phyloP scores from a whole-genome alignment of 2,113 vertebrate species.

The Myocastor coypus region DNA sequence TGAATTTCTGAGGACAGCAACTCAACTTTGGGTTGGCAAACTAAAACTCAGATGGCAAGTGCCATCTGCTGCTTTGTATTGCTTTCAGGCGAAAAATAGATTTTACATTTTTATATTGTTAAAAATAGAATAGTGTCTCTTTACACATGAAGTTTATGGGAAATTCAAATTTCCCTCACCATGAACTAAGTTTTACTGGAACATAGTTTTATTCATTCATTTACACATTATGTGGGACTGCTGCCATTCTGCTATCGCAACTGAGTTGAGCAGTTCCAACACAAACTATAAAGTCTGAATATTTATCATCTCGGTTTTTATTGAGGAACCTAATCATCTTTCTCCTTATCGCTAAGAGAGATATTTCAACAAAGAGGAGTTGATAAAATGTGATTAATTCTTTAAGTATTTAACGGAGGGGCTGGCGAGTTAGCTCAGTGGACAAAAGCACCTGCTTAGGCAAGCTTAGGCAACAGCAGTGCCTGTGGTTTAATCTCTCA shows the following conservation, averaged over 20 bases:
- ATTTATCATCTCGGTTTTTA: not conserved
- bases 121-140: constrained; percentile 3
- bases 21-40: not conserved
- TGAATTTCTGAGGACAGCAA: not conserved
- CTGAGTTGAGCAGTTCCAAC: not conserved
- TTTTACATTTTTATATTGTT: not conserved
- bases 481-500: too few relatives aligned
- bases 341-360: not conserved
- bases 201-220: not conserved
- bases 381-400: not conserved
- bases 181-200: not conserved
- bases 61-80: not conserved
- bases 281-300: not conserved
- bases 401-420: not conserved
- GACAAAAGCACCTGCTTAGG: too few relatives aligned
- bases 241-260: not conserved
- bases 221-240: not conserved
- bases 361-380: not conserved
- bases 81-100: not conserved
- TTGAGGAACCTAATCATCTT: not conserved
- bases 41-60: not conserved
- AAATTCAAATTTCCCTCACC: not conserved
- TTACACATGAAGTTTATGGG: not conserved
- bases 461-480: too few relatives aligned
- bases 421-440: too few relatives aligned